Conservation (phyloP, 1,140 invertebrate genomes). For the Conus betulinus region DNA sequence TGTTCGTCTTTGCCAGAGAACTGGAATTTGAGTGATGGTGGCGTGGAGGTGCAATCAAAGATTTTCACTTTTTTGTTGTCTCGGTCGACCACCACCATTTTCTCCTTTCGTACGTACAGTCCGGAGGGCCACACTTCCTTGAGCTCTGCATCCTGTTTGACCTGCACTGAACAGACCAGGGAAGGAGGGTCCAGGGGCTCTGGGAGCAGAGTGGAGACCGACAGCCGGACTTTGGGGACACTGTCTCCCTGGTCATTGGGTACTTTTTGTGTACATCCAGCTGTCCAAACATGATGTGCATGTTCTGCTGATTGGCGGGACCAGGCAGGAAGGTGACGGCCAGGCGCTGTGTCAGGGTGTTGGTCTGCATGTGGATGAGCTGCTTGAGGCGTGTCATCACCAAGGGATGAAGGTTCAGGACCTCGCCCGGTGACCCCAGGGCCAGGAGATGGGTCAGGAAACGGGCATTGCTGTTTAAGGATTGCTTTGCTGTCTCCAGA, state of each 20-base stretch:
- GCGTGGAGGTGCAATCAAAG: slow-evolving; percentile 52
- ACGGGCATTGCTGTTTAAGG: slow-evolving; percentile 54
- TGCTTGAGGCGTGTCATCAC: slow-evolving; percentile 62
- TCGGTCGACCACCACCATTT: slow-evolving; percentile 64
- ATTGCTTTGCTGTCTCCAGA: slow-evolving; percentile 47
- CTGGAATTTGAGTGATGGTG: slow-evolving; percentile 49
- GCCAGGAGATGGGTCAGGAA: slow-evolving; percentile 54
- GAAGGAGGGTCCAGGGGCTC: slow-evolving; percentile 49
- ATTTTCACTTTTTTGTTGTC: slow-evolving; percentile 71
- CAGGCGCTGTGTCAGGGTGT: slow-evolving; percentile 57
- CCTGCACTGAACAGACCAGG: slow-evolving; percentile 51
- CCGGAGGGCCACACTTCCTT: slow-evolving; percentile 71
- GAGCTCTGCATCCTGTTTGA: slow-evolving; percentile 47
- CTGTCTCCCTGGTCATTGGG: slow-evolving; percentile 51
- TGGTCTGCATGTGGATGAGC: slow-evolving; percentile 58
- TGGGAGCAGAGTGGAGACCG: slow-evolving; percentile 58
- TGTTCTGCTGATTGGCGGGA: slow-evolving; percentile 52
- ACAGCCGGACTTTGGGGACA: slow-evolving; percentile 31
- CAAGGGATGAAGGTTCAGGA: slow-evolving; percentile 54
- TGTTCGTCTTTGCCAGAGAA: slow-evolving; percentile 58
- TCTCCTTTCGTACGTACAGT: slow-evolving; percentile 50
- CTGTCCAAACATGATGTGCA: slow-evolving; percentile 62
- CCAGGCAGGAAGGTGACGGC: slow-evolving; percentile 56
- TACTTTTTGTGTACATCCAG: slow-evolving; percentile 47
- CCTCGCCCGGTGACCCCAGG: slow-evolving; percentile 63